Evolutionary conservation across 1,140 invertebrate species (phyloP), one percentile per base, ranked within the genome.

Genomic region (Apocrypta bakeri): DNA sequence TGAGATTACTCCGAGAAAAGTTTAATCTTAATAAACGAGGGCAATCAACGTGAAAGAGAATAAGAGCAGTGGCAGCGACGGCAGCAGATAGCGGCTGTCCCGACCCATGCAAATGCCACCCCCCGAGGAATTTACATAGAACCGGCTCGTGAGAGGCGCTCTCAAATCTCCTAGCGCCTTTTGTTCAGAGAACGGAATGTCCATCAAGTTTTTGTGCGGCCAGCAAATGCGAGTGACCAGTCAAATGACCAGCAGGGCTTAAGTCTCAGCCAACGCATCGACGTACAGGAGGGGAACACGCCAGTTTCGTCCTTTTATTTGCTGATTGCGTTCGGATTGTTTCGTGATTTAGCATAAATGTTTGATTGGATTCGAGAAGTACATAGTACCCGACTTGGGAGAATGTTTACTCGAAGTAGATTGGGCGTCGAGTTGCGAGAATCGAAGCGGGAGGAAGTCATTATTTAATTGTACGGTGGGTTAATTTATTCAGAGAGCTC

Each of bases 301-400:
- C n/a, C 56, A 3, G 31, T 1, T 37, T 72, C 8, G 48, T 89
- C 90, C 89, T 92, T 92, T 92, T 92, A 92, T 92, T 91, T 92
- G 91, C 91, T 92, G 90, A 92, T 92, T 92, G 90, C 91, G 89
- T 90, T 90, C 88, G 88, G 90, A 92, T 92, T 92, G 91, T 92
- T 92, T 92, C 91, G 90, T 92, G 91, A 92, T 92, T 92, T 92
- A 92, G 91, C 91, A 92, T 92, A 92, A 92, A 92, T 92, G 91
- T 92, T 92, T 92, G 91, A 92, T 92, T 92, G 91, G 91, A 92
- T 92, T 91, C 81, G 83, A 86, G 86, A 84, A 56, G 48, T 14
- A 17, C 17, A 6, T 2, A 56, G 76, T 37, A 24, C 17, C n/a
- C 31, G 63, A 37, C 33, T 37, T 9, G 33, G 3, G 14, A n/a